A percentile compares a stretch with the other conserved stretches of the same genome.
Conservation (phyloP, 2,888 invertebrate species). For the Luperina nickerlii region DNA sequence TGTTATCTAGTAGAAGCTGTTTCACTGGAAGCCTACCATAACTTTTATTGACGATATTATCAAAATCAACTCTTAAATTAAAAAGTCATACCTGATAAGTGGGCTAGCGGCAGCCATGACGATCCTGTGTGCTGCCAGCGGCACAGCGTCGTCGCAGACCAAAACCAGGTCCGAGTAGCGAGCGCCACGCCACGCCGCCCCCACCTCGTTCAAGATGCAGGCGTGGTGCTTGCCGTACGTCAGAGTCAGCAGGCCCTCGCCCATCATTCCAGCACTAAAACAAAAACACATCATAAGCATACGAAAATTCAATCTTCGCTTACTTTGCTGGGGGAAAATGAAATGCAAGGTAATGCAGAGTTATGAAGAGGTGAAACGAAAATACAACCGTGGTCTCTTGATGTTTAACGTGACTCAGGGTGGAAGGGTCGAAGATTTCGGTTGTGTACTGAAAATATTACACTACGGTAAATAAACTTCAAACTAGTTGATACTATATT, state of each 20-base stretch:
- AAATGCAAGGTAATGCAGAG: slow-evolving; percentile 16
- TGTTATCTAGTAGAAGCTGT: not conserved
- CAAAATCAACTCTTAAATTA: not conserved
- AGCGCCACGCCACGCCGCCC: slow-evolving; percentile 96
- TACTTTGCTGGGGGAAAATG: slow-evolving; percentile 28
- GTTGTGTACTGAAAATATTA: slow-evolving; percentile 33
- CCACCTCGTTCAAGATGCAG: slow-evolving; percentile 97
- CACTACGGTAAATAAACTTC: not conserved
- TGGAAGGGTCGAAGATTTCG: slow-evolving; percentile 5
- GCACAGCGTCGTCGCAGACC: slow-evolving; percentile 95
- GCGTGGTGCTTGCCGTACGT: slow-evolving; percentile 98
- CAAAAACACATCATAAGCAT: slow-evolving; percentile 58
- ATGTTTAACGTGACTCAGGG: slow-evolving; percentile 29
- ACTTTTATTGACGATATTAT: not conserved
- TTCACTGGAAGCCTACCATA: not conserved
- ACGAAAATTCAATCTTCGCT: slow-evolving; percentile 5
- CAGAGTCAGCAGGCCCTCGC: slow-evolving; percentile 95
- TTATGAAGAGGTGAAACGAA: slow-evolving; percentile 20
- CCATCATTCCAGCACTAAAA: slow-evolving; percentile 90
- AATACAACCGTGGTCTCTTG: slow-evolving; percentile 36
- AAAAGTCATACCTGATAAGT: slow-evolving; percentile 91
- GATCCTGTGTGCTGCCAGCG: slow-evolving; percentile 95
- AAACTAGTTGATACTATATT: not conserved
- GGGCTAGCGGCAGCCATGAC: slow-evolving; percentile 97
- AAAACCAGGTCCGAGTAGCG: slow-evolving; percentile 96